Conservation (phyloP, 2,113 vertebrate genomes). For the Girardinichthys multiradiatus region DNA sequence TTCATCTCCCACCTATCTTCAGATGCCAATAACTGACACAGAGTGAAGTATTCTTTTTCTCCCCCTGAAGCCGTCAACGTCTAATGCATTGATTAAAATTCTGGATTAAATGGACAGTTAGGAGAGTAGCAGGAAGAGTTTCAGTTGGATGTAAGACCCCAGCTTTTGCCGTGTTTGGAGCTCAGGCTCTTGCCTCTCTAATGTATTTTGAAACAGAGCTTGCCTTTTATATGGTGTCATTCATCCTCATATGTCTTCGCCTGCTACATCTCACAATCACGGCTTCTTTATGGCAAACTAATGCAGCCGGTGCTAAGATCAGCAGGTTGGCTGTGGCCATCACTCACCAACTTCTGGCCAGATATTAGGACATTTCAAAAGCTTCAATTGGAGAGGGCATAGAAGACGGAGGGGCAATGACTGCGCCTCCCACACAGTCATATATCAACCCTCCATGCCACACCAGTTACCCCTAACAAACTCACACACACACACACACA, state of each 20-base stretch:
- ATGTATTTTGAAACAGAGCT: constrained; percentile 75
- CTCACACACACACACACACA: constrained; percentile 23
- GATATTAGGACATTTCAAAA: constrained; percentile 50
- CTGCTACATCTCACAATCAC: constrained; percentile 69
- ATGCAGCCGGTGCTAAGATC: constrained; percentile 73
- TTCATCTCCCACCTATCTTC: constrained; percentile 61
- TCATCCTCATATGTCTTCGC: constrained; percentile 77
- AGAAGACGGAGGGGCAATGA: constrained; percentile 37
- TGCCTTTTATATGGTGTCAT: constrained; percentile 73
- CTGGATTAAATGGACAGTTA: constrained; percentile 68
- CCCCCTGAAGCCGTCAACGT: constrained; percentile 52
- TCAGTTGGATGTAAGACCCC: constrained; percentile 28
- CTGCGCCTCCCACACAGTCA: constrained; percentile 55
- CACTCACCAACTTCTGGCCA: constrained; percentile 52
- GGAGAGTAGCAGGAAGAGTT: constrained; percentile 41
- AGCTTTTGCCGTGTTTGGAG: constrained; percentile 31
- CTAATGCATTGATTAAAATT: constrained; percentile 68
- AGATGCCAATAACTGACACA: constrained; percentile 58
- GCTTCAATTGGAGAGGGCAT: constrained; percentile 44
- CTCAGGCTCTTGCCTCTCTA: constrained; percentile 50
- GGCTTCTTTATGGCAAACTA: constrained; percentile 76
- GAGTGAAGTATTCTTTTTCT: constrained; percentile 55
- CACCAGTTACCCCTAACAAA: constrained; percentile 23
- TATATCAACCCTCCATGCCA: constrained; percentile 50
- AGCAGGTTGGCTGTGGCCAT: constrained; percentile 68